Percentiles rank a stretch among this genome's conserved stretches.
These are phyloP conservation scores for Psittacula derbiana DNA, from an alignment of 2,797 vertebrate genomes.

Conservation along the genomic window DNA sequence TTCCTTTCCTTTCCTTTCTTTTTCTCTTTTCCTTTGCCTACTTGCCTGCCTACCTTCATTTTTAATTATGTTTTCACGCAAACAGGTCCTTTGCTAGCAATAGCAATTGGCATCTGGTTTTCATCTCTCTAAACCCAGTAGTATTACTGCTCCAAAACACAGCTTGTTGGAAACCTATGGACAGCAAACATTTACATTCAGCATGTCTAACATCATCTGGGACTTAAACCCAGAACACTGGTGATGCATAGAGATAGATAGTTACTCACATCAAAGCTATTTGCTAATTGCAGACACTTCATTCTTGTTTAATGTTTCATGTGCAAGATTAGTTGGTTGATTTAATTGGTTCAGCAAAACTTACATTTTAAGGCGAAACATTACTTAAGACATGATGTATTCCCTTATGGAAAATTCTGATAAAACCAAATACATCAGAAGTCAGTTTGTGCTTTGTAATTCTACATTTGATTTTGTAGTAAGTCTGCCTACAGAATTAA, in stretches of 20 bases:
- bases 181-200: constrained; percentile 39
- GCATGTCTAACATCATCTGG: constrained; percentile 36
- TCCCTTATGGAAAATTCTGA: constrained; percentile 37
- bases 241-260: constrained; percentile 53
- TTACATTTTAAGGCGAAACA: constrained; percentile 62
- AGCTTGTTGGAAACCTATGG: not conserved
- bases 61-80: not conserved
- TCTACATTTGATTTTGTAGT: not conserved
- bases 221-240: constrained; percentile 52
- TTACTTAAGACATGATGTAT: constrained; percentile 36
- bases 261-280: constrained; percentile 73
- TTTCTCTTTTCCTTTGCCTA: not conserved
- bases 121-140: constrained; percentile 10
- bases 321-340: constrained; percentile 73
- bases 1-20: too few relatives aligned
- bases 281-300: constrained; percentile 73
- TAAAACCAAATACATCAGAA: not conserved
- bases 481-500: not conserved
- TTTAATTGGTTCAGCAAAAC: constrained; percentile 70
- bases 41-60: not conserved
- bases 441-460: not conserved
- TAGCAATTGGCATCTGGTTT: not conserved
- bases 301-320: constrained; percentile 73
- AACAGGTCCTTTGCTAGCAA: not conserved
- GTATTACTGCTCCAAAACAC: not conserved